Percentiles rank a stretch among this genome's conserved stretches.
These are phyloP conservation scores for Spilosoma lubricipeda DNA, from an alignment of 2,888 invertebrate genomes.

Conservation along the genomic window DNA sequence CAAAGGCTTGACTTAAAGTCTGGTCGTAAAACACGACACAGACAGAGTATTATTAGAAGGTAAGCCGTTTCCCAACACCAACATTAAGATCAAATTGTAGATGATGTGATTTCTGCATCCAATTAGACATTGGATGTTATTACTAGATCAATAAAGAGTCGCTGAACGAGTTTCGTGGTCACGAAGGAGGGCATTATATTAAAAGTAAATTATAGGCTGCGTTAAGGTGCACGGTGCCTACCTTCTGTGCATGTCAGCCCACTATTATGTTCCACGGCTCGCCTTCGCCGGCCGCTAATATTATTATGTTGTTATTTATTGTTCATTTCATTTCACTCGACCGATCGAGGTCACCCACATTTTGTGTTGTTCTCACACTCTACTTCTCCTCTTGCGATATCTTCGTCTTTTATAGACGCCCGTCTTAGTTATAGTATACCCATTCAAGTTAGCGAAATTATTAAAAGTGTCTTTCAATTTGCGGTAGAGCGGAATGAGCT, in stretches of 20 bases:
- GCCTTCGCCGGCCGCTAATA: not conserved
- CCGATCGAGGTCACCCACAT: not conserved
- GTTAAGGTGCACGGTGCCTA: slow-evolving; percentile 9
- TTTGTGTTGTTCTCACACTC: not conserved
- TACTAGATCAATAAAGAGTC: slow-evolving; percentile 22
- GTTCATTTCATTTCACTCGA: not conserved
- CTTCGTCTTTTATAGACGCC: not conserved
- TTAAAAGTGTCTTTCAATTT: too few relatives aligned
- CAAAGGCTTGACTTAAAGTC: not conserved
- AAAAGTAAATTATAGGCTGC: slow-evolving; percentile 20
- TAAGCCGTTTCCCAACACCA: slow-evolving; percentile 6
- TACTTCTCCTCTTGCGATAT: not conserved
- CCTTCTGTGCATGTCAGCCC: slow-evolving; percentile 2
- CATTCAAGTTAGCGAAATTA: too few relatives aligned
- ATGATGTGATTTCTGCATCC: slow-evolving; percentile 15
- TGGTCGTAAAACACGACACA: not conserved
- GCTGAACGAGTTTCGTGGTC: slow-evolving; percentile 17
- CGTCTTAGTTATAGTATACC: too few relatives aligned
- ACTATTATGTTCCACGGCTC: not conserved
- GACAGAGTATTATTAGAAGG: not conserved
- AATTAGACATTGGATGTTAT: slow-evolving; percentile 23
- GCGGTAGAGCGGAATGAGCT: too few relatives aligned
- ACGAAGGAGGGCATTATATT: slow-evolving; percentile 21
- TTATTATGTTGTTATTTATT: not conserved
- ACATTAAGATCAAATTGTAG: slow-evolving; percentile 14